Conservation (phyloP, 2,113 vertebrate species). For the Perognathus longimembris region DNA sequence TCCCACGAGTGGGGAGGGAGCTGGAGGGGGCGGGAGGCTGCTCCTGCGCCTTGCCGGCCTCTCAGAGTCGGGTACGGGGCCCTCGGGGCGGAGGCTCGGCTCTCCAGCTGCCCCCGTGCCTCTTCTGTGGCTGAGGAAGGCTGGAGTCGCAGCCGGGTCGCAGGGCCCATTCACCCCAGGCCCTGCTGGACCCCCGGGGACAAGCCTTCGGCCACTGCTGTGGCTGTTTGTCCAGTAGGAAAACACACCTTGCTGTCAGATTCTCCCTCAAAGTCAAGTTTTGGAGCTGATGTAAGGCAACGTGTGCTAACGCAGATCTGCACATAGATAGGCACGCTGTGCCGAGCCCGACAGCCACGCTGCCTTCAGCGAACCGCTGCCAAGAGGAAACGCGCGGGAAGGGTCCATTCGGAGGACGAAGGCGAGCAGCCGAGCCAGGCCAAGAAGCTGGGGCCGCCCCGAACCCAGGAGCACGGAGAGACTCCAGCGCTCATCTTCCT, state of each 20-base stretch:
- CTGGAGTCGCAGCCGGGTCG: not conserved
- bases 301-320: accelerated
- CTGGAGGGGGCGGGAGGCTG: accelerated
- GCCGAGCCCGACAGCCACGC: not conserved
- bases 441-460: accelerated
- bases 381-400: not conserved
- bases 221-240: slow-evolving; percentile 50
- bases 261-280: not conserved
- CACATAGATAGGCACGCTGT: not conserved
- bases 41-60: not conserved
- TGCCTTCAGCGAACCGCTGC: not conserved
- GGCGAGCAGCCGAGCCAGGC: not conserved
- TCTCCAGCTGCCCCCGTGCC: too few species aligned
- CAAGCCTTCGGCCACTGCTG: not conserved
- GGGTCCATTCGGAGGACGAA: accelerated
- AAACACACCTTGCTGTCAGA: not conserved
- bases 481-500: too few species aligned
- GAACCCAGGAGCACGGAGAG: accelerated
- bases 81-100: accelerated
- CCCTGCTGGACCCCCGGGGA: accelerated
- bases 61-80: accelerated
- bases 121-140: too few species aligned
- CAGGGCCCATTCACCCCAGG: not conserved
- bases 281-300: not conserved
- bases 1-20: not conserved